phyloP scores from a whole-genome alignment of 2,797 vertebrate genomes.

The Lacerta agilis region DNA sequence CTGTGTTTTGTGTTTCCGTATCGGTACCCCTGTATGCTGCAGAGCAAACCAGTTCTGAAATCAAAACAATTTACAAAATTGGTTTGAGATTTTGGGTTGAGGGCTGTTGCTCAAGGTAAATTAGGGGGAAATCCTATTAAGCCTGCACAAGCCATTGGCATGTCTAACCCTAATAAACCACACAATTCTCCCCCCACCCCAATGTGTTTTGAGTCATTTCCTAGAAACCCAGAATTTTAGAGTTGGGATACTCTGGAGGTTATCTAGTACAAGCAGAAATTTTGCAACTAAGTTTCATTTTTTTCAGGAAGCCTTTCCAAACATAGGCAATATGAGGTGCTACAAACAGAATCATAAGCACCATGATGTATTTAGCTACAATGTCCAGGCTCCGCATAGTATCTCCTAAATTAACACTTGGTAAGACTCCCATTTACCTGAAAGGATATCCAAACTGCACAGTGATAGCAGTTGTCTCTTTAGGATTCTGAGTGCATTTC shows the following conservation, averaged over 20 bases:
- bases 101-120: neutral
- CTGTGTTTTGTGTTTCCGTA: neutral
- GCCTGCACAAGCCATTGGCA: neutral
- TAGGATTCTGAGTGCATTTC: slow-evolving; percentile 65
- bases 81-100: neutral
- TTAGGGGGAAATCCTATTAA: neutral
- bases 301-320: neutral
- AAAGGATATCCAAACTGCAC: slow-evolving; percentile 90
- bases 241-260: too few species aligned
- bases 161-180: neutral
- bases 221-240: neutral
- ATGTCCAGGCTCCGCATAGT: neutral
- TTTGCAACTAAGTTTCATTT: neutral
- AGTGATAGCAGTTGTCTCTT: slow-evolving; percentile 63
- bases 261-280: neutral
- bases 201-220: too few species aligned
- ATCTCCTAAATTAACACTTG: neutral
- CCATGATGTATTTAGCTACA: neutral
- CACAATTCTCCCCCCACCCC: neutral
- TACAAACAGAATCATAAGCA: neutral
- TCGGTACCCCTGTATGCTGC: neutral
- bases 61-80: neutral
- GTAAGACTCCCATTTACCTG: slow-evolving; percentile 79
- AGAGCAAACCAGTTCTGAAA: neutral
- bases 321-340: neutral